phyloP scores from a whole-genome alignment of 53 echinoderm and acorn worm species.

The Stichopus horrens region DNA sequence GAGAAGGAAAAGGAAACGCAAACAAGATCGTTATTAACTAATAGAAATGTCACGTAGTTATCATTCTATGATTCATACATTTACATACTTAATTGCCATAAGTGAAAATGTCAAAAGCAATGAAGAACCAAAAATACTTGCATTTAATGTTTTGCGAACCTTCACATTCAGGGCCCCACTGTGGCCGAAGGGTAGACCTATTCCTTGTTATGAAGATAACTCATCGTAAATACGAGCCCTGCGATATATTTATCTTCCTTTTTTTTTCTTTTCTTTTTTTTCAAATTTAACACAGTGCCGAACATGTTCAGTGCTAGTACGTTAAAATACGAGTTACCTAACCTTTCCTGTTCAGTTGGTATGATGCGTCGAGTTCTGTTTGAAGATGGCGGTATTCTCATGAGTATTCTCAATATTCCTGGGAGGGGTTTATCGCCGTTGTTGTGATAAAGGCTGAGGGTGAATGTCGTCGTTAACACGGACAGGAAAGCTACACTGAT shows the following conservation, averaged over 20 bases:
- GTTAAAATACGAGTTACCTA: neutral
- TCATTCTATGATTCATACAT: neutral
- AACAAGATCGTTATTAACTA: too few relatives aligned
- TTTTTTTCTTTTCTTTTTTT: neutral
- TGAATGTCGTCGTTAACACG: neutral
- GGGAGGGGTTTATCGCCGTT: neutral
- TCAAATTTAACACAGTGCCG: neutral
- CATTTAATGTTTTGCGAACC: neutral
- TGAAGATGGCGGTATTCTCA: neutral
- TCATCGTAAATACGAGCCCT: neutral
- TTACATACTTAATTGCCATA: neutral
- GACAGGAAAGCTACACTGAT: conserved; percentile 4
- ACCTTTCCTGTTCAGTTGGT: neutral
- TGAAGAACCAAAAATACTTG: neutral
- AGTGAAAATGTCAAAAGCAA: neutral
- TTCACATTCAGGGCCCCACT: neutral
- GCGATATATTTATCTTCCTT: neutral
- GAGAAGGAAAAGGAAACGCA: too few relatives aligned
- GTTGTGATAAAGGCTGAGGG: neutral
- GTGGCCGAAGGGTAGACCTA: neutral
- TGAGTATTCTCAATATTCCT: neutral
- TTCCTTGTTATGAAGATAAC: neutral
- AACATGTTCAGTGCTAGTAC: neutral
- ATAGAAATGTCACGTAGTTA: too few relatives aligned
- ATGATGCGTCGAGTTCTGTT: neutral